phyloP scores from a whole-genome alignment of 2,888 invertebrate genomes.

The Dione vanillae region DNA sequence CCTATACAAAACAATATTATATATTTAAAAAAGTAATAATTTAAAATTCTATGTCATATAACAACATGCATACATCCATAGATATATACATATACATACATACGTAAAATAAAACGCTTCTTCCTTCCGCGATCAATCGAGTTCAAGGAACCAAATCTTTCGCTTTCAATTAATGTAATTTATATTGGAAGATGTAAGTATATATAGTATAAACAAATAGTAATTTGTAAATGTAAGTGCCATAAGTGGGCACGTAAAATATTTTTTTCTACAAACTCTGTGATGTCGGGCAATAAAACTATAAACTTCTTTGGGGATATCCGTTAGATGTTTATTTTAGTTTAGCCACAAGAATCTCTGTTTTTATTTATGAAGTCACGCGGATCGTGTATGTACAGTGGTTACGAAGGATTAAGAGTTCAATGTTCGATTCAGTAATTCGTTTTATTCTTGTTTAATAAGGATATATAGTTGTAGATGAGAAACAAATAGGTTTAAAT shows the following conservation, averaged over 20 bases:
- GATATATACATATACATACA: too few relatives aligned
- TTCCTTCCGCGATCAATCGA: background rate
- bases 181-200: constrained; percentile 5
- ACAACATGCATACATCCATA: background rate
- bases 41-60: too few relatives aligned
- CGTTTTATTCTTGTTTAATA: too few relatives aligned
- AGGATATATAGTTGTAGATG: too few relatives aligned
- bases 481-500: too few relatives aligned
- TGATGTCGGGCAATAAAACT: constrained; percentile 52
- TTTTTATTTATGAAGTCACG: constrained; percentile 42
- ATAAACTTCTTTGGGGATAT: constrained; percentile 50
- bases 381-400: constrained; percentile 18
- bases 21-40: too few relatives aligned
- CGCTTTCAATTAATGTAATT: constrained; percentile 35
- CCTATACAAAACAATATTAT: too few relatives aligned
- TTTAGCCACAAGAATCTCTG: constrained; percentile 47
- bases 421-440: background rate
- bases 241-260: constrained; percentile 48
- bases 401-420: background rate
- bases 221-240: constrained; percentile 38
- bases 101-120: background rate
- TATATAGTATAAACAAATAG: constrained; percentile 34
- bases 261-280: constrained; percentile 47
- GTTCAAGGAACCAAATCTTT: constrained; percentile 11
- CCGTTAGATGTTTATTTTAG: constrained; percentile 55